These are phyloP conservation scores for Andrena trimmerana DNA, from an alignment of 2,888 invertebrate species.

Conservation along the genomic window DNA sequence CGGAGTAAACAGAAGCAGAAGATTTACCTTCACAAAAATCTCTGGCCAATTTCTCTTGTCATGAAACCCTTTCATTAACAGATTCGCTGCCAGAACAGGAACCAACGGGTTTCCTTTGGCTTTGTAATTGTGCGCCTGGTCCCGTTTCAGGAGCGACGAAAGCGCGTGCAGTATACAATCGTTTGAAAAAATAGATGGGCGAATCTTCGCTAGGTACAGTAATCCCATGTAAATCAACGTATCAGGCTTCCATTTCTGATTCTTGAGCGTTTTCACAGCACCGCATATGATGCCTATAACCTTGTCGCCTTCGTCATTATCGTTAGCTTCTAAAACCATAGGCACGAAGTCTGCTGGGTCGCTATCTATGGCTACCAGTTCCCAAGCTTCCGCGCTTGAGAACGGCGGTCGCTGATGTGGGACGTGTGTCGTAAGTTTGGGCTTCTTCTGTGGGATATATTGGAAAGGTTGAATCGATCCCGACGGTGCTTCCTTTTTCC, in stretches of 20 bases:
- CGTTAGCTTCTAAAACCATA: constrained; percentile 91
- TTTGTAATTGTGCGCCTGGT: constrained; percentile 90
- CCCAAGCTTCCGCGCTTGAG: constrained; percentile 89
- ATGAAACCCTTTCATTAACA: constrained; percentile 92
- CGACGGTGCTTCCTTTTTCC: constrained; percentile 89
- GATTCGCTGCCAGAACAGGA: constrained; percentile 93
- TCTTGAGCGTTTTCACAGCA: constrained; percentile 92
- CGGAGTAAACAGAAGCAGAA: not conserved
- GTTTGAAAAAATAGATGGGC: constrained; percentile 91
- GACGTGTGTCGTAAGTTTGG: constrained; percentile 85
- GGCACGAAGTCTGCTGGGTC: constrained; percentile 93
- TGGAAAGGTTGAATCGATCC: constrained; percentile 85
- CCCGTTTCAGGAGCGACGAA: constrained; percentile 93
- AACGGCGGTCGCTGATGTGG: constrained; percentile 81
- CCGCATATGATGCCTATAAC: constrained; percentile 94
- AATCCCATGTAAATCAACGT: constrained; percentile 91
- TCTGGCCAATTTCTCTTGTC: constrained; percentile 97
- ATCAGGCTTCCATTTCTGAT: constrained; percentile 94
- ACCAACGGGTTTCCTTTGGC: constrained; percentile 92
- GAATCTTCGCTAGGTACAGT: constrained; percentile 92
- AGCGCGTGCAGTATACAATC: constrained; percentile 92
- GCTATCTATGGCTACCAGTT: constrained; percentile 91
- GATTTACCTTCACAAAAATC: constrained; percentile 92
- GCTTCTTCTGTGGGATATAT: constrained; percentile 87
- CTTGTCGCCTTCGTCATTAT: constrained; percentile 92